phyloP scores from a whole-genome alignment of 1,140 invertebrate genomes.

The Hormaphis cornu region DNA sequence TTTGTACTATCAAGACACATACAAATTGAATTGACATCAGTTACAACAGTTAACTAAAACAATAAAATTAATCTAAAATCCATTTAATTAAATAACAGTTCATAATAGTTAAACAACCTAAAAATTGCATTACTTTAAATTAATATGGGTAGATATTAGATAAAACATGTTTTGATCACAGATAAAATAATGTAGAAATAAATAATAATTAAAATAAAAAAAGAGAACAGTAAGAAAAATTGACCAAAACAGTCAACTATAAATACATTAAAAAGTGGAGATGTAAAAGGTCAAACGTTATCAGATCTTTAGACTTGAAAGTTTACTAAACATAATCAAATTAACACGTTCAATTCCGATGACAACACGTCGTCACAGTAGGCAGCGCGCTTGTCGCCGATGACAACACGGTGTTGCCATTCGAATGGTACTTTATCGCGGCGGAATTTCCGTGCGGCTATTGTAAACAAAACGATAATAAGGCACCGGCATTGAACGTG shows the following conservation, averaged over 20 bases:
- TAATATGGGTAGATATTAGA: neutral
- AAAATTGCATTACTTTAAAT: neutral
- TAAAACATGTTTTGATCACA: slow-evolving; percentile 24
- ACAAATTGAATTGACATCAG: slow-evolving; percentile 27
- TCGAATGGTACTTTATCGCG: too few species aligned
- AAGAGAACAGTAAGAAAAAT: neutral
- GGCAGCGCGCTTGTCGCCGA: too few species aligned
- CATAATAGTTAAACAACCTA: neutral
- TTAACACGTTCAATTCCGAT: too few species aligned
- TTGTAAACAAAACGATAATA: too few species aligned
- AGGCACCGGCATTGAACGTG: too few species aligned
- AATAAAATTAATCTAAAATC: neutral
- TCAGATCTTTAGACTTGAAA: neutral
- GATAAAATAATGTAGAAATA: neutral
- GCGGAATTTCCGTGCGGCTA: too few species aligned
- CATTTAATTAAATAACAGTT: neutral
- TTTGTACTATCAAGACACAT: slow-evolving; percentile 4
- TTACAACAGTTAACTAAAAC: slow-evolving; percentile 11
- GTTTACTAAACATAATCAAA: neutral
- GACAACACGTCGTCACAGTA: too few species aligned
- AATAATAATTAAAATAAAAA: neutral
- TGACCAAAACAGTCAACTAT: neutral
- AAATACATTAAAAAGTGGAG: neutral
- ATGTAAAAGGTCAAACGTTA: neutral
- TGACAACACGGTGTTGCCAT: too few species aligned